phyloP scores from a whole-genome alignment of 2,888 invertebrate genomes.

The Nowickia ferox region DNA sequence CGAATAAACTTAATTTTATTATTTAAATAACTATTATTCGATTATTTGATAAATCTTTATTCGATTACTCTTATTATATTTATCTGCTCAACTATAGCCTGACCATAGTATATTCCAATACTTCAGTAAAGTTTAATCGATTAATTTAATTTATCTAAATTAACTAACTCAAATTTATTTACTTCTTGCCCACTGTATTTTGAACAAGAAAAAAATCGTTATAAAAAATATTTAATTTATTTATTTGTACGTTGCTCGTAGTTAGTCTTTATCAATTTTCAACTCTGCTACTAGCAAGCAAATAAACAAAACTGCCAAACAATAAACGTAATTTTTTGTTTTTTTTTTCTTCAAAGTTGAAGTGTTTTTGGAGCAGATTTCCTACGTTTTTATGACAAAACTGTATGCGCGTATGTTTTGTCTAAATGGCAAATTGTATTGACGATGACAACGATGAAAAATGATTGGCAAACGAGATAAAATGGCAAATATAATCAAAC shows the following conservation, averaged over 20 bases:
- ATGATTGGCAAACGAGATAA: conserved; percentile 71
- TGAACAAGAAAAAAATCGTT: background rate
- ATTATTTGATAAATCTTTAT: too few species aligned
- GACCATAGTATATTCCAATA: too few species aligned
- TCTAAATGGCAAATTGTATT: conserved; percentile 70
- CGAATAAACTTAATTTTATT: too few species aligned
- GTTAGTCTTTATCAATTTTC: conserved; percentile 11
- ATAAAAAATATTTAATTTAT: conserved; percentile 20
- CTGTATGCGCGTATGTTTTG: conserved; percentile 53
- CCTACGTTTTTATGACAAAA: conserved; percentile 43
- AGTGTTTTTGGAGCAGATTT: conserved; percentile 48
- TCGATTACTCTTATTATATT: too few species aligned
- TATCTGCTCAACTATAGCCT: too few species aligned
- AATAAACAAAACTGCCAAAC: conserved; percentile 58
- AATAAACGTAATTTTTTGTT: conserved; percentile 39
- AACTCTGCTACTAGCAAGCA: conserved; percentile 41
- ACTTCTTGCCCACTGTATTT: background rate
- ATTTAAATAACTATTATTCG: too few species aligned
- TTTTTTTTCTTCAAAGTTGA: conserved; percentile 23
- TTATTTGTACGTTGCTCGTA: conserved; percentile 1
- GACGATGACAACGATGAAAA: conserved; percentile 52
- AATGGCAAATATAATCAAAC: conserved; percentile 61
- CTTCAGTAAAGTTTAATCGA: too few species aligned
- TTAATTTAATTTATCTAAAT: too few species aligned
- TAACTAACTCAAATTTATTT: too few species aligned